Percentiles rank a stretch among this genome's conserved stretches.
Conservation (phyloP, 2,113 vertebrate species). For the Hemiscyllium ocellatum region DNA sequence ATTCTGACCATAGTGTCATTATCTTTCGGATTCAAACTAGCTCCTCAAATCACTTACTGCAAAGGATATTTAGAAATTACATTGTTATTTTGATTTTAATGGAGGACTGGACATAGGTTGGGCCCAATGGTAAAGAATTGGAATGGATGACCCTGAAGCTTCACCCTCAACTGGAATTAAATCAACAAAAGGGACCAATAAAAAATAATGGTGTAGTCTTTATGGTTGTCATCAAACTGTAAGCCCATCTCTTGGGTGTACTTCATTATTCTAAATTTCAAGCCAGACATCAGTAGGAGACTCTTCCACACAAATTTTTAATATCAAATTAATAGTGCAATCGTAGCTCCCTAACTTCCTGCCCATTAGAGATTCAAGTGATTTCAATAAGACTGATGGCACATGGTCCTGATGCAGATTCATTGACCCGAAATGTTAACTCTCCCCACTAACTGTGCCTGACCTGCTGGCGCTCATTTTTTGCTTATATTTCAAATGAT, state of each 20-base stretch:
- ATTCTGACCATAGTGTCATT: too few relatives aligned
- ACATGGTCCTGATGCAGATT: background rate
- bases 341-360: background rate
- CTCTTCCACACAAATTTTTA: background rate
- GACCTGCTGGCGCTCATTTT: background rate
- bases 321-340: background rate
- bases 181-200: background rate
- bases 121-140: background rate
- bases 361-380: background rate
- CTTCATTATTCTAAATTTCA: background rate
- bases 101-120: background rate
- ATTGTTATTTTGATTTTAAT: constrained; percentile 22
- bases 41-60: background rate
- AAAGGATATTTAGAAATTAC: background rate
- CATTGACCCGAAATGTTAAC: background rate
- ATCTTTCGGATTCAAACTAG: background rate
- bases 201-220: background rate
- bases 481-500: background rate
- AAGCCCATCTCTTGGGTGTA: background rate
- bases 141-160: background rate
- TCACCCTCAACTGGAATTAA: background rate
- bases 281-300: background rate
- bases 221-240: background rate
- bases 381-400: background rate
- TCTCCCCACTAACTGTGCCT: background rate